Evolutionary conservation across 2,113 vertebrate genomes (phyloP), one percentile per base, ranked within the genome.

Genomic region (Terrapene triunguis): DNA sequence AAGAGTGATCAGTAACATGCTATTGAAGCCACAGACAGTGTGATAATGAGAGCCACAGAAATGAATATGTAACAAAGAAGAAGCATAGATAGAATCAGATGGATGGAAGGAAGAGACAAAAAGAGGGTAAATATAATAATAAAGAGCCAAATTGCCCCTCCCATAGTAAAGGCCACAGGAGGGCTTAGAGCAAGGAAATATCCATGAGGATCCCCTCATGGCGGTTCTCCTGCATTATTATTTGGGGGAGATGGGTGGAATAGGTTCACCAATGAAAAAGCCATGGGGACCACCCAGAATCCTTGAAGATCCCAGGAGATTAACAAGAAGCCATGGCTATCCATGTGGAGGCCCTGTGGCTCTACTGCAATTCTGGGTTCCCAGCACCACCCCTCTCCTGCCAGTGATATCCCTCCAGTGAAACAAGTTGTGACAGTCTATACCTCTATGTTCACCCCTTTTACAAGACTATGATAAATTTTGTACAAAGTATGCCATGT

Each of bases 121-220:
- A 85, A 88, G 21, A 86, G 88, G 62, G 84, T 3, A 1, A 4
- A 44, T 87, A 62, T 94, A 88, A 84, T 76, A 95, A 24, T 12
- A 80, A 65, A 62, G 78, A 89, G 17, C 48, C 25, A 53, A n/a
- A 89, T 82, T 91, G 35, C 48, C 65, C 74, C 82, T 55, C 59
- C 44, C 78, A 29, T 48, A 38, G 79, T 57, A 94, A 93, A 96
- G 89, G 92, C 74, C 79, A 96, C 88, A 88, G 9, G 94, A 95
- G 62, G 88, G 21, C 79, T 94, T 79, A 89, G 38, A 89, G 25
- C 16, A 85, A 93, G 59, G 85, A 95, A 92, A 91, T 88, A 92
- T 94, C 91, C 79, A 91, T 74, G 81, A 92, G 94, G 83, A 97
- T 82, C 59, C 32, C 62, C 32, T 88, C 65, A 89, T 14, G 25